Conservation (phyloP, 2,113 vertebrate species). For the Herpailurus yagouaroundi region DNA sequence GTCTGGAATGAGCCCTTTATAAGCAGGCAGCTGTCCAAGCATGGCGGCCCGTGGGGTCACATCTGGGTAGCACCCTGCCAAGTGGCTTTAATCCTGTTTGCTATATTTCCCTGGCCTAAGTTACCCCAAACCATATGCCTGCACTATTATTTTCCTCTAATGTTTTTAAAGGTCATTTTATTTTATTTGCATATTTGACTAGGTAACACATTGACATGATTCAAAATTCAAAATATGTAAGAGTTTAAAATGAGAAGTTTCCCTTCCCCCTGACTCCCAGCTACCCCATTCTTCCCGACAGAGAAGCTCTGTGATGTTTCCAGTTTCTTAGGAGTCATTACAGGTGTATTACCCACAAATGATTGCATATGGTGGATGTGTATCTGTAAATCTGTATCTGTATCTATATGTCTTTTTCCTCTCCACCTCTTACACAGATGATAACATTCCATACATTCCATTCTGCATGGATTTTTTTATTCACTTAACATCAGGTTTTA, state of each 20-base stretch:
- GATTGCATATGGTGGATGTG: neutral
- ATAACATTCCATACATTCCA: no score
- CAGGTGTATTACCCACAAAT: no score
- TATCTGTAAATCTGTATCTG: neutral
- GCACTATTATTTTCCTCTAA: neutral
- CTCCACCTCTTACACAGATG: neutral
- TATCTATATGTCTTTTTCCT: neutral
- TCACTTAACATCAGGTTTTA: neutral
- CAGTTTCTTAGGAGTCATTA: neutral
- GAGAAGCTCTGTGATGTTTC: neutral
- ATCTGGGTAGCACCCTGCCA: conserved; percentile 6
- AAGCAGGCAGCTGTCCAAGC: neutral
- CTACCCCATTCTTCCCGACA: neutral
- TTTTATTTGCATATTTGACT: conserved; percentile 16
- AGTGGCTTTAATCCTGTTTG: neutral
- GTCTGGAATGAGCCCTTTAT: neutral
- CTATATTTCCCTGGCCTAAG: neutral
- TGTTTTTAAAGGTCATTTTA: neutral
- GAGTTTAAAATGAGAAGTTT: neutral
- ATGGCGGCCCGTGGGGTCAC: neutral
- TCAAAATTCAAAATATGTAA: neutral
- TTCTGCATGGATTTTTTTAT: neutral
- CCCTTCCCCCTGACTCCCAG: neutral
- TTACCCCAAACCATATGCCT: neutral
- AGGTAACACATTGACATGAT: neutral